Conservation (phyloP, 2,888 invertebrate species). For the Esperia sulphurella region DNA sequence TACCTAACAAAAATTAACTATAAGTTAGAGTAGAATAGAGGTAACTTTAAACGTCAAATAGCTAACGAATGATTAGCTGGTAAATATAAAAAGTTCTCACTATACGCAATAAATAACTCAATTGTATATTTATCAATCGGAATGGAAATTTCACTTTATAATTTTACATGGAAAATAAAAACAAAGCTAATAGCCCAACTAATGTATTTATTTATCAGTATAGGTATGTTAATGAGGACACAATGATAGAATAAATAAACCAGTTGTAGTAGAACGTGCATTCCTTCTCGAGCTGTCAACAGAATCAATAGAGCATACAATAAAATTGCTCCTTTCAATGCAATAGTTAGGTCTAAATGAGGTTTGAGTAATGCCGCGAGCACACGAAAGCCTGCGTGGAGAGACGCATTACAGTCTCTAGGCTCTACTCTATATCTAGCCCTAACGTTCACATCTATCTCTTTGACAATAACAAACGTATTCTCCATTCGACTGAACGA, state of each 20-base stretch:
- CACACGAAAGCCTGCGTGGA: conserved; percentile 71
- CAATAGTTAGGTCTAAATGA: conserved; percentile 74
- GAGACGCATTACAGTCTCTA: conserved; percentile 44
- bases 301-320: conserved; percentile 72
- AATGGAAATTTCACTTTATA: background rate
- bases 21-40: too few species aligned
- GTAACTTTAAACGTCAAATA: too few species aligned
- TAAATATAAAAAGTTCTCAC: too few species aligned
- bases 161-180: background rate
- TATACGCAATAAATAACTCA: too few species aligned
- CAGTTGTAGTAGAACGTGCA: conserved; percentile 48
- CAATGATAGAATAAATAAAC: conserved; percentile 55
- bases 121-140: too few species aligned
- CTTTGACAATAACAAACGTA: too few species aligned
- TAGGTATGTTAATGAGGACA: conserved; percentile 22
- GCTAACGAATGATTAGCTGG: too few species aligned
- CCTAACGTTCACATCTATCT: conserved; percentile 6
- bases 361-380: conserved; percentile 70
- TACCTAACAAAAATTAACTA: too few species aligned
- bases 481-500: background rate
- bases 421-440: conserved; percentile 14
- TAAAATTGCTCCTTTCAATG: conserved; percentile 73
- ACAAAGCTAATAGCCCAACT: background rate
- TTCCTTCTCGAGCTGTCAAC: conserved; percentile 55
- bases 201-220: conserved; percentile 4